Evolutionary conservation across 2,888 invertebrate genomes (phyloP), one percentile per base, ranked within the genome.

Genomic region (Ichneumoninae sp.): DNA sequence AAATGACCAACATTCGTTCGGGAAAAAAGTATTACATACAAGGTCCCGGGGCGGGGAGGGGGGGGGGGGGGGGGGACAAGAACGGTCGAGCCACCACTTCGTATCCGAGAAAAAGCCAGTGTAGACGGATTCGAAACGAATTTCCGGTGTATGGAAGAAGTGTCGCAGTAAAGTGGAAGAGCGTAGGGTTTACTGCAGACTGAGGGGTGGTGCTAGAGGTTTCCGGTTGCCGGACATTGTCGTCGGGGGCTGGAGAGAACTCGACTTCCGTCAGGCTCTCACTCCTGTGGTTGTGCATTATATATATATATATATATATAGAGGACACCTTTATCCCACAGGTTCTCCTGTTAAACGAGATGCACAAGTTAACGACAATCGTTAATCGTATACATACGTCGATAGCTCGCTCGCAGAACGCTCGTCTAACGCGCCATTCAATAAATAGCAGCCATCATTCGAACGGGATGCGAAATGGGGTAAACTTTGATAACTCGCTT

Each of bases 151-250:
- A 76, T 63, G 80, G 68, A 80, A 68, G 70, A 75, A 60, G 19
- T 52, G 75, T 36, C 69, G 47, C 30, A 8, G 63, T 33, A 30
- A 40, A 60, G 19, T n/a, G 47, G 52, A 68, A 19, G 44, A 33
- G 66, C 52, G 65, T 68, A 63, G 47, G 50, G 77, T 50, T 57
- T 36, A 16, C 19, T 33, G 52, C 5, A 50, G 16, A 30, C 3
- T 40, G 47, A n/a, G 16, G 57, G 33, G 33, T 47, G 65, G 63
- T 65, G 83, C 63, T 75, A 52, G 74, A 79, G 63, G 74, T 83
- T 79, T 83, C 83, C 83, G 83, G 69, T 83, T 75, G 79, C 83
- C 83, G 83, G 83, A 83, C 78, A 79, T 83, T 83, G 83, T 83
- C 79, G 75, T 70, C 79, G 75, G 74, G 65, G 63, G 75, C 54